Base-by-base conservation (phyloP, 2,888 invertebrate species). In the Agrochola macilenta region DNA sequence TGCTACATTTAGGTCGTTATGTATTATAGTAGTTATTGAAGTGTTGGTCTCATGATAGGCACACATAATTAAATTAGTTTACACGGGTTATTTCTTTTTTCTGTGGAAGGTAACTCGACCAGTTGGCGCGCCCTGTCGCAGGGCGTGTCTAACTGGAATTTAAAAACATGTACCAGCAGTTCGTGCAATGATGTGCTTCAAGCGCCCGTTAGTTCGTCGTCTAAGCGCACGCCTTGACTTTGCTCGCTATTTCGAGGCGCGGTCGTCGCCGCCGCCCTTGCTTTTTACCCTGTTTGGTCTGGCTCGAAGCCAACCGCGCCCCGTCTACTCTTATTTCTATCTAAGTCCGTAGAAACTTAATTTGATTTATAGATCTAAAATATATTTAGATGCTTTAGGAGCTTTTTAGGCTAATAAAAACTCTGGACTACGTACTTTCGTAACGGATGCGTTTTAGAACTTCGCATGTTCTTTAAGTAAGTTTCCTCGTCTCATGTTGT, bases 201-300 rank as follows among this genome's bases (percentile, higher is more conserved):
- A 89, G 84, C 81, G 84, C 78, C 88, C 82, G 89, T 90, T 87
- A 88, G 88, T 89, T 88, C 89, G 89, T 88, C 87, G 87, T 86
- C 88, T 90, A 91, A 91, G 90, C 90, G 92, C 94, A 94, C 95
- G 95, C 96, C 96, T 95, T 96, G 96, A 95, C 96, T 96, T 96
- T 95, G 95, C 94, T 92, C 94, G 96, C 96, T 96, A 96, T 96
- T 95, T 96, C 92, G 92, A 93, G 96, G 96, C 93, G 95, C 95
- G 95, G 95, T 92, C 92, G 93, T 87, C 92, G 95, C 91, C 94
- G 93, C 93, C 95, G 93, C 92, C 94, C 94, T 94, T 94, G 92
- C 95, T 96, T 96, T 96, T 96, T 95, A 95, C 96, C 95, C 95
- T 95, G 94, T 96, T 96, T 95, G 93, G 93, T 93, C 95, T 96